Evolutionary conservation across 2,797 vertebrate species (phyloP), one percentile per base, ranked within the genome.

Genomic region (Morus bassanus): DNA sequence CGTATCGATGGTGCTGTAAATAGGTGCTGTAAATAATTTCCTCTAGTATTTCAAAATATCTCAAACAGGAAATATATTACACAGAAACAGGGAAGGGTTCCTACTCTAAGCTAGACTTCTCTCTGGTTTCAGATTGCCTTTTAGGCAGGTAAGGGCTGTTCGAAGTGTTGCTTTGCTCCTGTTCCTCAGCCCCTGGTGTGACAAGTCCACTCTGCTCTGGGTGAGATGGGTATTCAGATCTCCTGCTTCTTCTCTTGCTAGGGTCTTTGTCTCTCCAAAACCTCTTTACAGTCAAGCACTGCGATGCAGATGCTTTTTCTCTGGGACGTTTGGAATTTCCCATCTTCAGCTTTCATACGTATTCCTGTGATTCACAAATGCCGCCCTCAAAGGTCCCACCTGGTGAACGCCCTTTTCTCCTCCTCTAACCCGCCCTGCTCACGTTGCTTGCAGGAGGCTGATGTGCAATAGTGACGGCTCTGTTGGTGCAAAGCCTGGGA

Each of bases 21-120:
- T 91, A 89, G 74, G 30, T 89, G 69, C 75, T 94, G 80, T 95
- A 81, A 96, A 92, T 91, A 89, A 94, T 88, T 92, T 93, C 43
- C 45, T 68, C 33, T 33, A 54, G 50, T 95, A 37, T 94, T 91
- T 90, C 87, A 81, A 89, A 93, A 86, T 48, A 43, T 72, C 56
- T 88, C 59, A 39, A 76, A 91, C 50, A 81, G 70, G 63, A 96
- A 95, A 73, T 79, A 54, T 7, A 56, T 73, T 45, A 77, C 79
- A 83, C 25, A 86, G 53, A 90, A 90, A 35, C 10, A 30, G 68
- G 54, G 45, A 5, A 10, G 9, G 35, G 9, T 86, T 92, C 14
- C 35, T 73, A 3, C 69, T 57, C 35, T 72, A 87, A 85, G 54
- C 14, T 41, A 39, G 59, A n/a, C 18, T 87, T 67, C 61, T 53